These are phyloP conservation scores for Eleginops maclovinus DNA, from an alignment of 2,113 vertebrate species.

Conservation along the genomic window DNA sequence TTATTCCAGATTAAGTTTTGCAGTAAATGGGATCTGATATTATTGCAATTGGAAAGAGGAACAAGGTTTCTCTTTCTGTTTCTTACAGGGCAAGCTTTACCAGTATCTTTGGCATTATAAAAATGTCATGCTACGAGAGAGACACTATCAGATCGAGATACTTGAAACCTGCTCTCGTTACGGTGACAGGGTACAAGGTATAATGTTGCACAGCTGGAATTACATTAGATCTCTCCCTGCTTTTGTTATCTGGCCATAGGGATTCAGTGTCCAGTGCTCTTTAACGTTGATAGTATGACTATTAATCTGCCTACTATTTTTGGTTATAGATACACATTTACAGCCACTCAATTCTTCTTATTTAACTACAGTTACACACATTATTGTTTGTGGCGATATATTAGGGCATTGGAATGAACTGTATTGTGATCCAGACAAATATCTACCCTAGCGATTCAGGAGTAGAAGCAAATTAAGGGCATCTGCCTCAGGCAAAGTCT, in stretches of 20 bases:
- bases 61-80: conserved; percentile 8
- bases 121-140: conserved; percentile 50
- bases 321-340: neutral
- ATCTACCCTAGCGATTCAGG: neutral
- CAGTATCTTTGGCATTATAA: conserved; percentile 36
- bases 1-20: neutral
- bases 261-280: conserved; percentile 2
- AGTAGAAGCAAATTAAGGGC: conserved; percentile 19
- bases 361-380: neutral
- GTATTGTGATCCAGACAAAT: conserved; percentile 6
- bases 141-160: conserved; percentile 28
- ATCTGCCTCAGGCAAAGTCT: conserved; percentile 4
- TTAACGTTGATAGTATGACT: too few species aligned
- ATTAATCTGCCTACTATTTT: neutral
- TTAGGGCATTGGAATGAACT: neutral
- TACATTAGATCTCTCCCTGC: neutral
- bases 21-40: neutral
- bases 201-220: conserved; percentile 33
- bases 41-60: neutral
- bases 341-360: neutral
- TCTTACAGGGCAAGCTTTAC: neutral
- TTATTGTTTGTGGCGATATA: neutral
- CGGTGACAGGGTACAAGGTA: conserved; percentile 15
- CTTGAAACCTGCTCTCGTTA: conserved; percentile 49
- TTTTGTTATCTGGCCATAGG: conserved; percentile 1